These are phyloP conservation scores for Steinernema khuongi DNA, from an alignment of 1,140 invertebrate species.

Conservation along the genomic window DNA sequence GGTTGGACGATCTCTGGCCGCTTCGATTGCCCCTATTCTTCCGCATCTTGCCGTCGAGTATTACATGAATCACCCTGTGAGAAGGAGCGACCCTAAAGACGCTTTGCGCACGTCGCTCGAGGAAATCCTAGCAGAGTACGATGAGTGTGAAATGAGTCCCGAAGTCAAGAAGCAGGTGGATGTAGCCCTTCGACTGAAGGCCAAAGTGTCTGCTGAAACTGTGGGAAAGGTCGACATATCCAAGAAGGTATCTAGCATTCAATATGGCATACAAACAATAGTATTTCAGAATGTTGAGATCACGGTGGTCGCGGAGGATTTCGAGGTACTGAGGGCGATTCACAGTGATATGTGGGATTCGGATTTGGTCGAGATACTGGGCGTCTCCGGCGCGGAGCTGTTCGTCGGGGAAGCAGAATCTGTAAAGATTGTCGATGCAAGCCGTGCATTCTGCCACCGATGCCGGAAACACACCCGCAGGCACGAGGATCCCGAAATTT, in stretches of 20 bases:
- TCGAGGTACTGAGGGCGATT: neutral
- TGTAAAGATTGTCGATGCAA: neutral
- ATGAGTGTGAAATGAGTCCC: neutral
- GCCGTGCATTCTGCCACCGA: conserved; percentile 22
- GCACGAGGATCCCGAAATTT: conserved; percentile 22
- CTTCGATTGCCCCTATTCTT: conserved; percentile 48
- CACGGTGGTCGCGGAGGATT: neutral
- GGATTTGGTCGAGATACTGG: conserved; percentile 41
- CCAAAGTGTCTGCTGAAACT: conserved; percentile 10
- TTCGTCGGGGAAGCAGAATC: neutral
- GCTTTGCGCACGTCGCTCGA: neutral
- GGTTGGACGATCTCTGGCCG: conserved; percentile 37
- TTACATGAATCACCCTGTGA: conserved; percentile 38
- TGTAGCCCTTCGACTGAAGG: neutral
- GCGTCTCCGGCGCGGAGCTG: conserved; percentile 33
- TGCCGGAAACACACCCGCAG: conserved; percentile 37
- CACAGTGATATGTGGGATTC: conserved; percentile 26
- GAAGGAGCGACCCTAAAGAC: conserved; percentile 18
- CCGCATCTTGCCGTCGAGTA: conserved; percentile 52
- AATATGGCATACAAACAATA: neutral
- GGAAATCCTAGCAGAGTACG: neutral
- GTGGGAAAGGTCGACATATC: conserved; percentile 35
- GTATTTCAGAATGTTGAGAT: conserved; percentile 27
- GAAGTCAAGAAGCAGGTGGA: conserved; percentile 13
- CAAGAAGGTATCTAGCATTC: conserved; percentile 29